Conservation (phyloP, 2,113 vertebrate genomes). For the Ophiodon elongatus region DNA sequence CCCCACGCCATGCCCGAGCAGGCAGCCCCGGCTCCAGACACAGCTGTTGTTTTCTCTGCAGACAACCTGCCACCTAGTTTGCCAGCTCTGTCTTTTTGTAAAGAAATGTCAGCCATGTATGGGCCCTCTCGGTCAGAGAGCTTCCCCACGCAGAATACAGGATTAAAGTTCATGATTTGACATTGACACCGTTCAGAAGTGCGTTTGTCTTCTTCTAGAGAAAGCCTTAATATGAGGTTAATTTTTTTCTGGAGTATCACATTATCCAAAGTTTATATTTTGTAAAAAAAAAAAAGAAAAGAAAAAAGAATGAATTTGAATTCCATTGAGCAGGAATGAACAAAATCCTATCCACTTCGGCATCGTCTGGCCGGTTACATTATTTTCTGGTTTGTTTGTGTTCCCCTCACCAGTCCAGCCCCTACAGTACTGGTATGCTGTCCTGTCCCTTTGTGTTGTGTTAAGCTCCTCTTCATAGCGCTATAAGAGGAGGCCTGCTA, state of each 20-base stretch:
- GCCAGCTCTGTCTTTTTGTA: constrained; percentile 51
- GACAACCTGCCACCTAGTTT: constrained; percentile 73
- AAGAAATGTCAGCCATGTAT: constrained; percentile 43
- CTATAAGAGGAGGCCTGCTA: constrained; percentile 69
- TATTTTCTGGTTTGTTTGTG: constrained; percentile 15
- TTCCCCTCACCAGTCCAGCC: constrained; percentile 3
- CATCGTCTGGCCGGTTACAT: constrained; percentile 6
- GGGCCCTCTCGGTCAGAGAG: constrained; percentile 23
- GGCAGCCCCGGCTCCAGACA: constrained; percentile 54
- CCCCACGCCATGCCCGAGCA: constrained; percentile 49
- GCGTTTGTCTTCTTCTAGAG: not conserved
- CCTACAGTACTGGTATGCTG: constrained; percentile 36
- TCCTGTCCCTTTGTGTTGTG: constrained; percentile 64
- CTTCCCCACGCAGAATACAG: constrained; percentile 5
- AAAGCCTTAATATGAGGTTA: not conserved
- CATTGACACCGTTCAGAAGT: too few relatives aligned
- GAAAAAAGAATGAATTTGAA: not conserved
- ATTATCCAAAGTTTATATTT: not conserved
- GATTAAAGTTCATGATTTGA: constrained; percentile 35
- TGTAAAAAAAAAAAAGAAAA: too few relatives aligned
- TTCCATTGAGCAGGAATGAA: not conserved
- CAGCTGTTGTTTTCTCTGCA: constrained; percentile 79
- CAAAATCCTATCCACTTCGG: not conserved
- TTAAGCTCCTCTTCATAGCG: constrained; percentile 60
- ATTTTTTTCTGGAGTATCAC: not conserved